Conservation (phyloP, 2,797 vertebrate species). For the Onychomys leucogaster region DNA sequence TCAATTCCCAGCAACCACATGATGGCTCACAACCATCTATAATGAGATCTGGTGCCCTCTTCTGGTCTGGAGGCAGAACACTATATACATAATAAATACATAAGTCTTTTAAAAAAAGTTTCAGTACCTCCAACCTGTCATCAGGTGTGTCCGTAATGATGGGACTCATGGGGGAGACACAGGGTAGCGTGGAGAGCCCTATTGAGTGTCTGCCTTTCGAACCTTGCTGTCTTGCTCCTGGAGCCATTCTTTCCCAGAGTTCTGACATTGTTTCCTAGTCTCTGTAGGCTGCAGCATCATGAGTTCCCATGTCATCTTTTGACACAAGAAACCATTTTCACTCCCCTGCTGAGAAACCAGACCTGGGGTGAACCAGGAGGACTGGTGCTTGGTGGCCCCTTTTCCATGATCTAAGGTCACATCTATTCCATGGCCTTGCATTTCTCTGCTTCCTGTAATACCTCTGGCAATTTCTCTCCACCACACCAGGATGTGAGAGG, state of each 20-base stretch:
- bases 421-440: neutral
- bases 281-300: neutral
- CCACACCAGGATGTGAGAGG: neutral
- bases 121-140: neutral
- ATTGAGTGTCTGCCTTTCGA: neutral
- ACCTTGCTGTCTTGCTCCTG: neutral
- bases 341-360: constrained; percentile 46
- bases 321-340: neutral
- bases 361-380: neutral
- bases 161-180: too few relatives aligned
- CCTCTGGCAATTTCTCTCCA: neutral
- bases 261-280: neutral
- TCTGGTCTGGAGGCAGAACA: too few relatives aligned
- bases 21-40: too few relatives aligned
- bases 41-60: too few relatives aligned
- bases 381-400: neutral
- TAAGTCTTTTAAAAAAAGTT: too few relatives aligned
- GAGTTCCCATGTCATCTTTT: constrained; percentile 59
- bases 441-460: neutral
- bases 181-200: neutral
- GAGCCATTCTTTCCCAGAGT: neutral
- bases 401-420: neutral
- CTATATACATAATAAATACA: too few relatives aligned
- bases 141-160: neutral
- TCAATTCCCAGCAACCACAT: too few relatives aligned